Evolutionary conservation across 1,140 invertebrate species (phyloP).

Genomic region (Lepidostoma basale): DNA sequence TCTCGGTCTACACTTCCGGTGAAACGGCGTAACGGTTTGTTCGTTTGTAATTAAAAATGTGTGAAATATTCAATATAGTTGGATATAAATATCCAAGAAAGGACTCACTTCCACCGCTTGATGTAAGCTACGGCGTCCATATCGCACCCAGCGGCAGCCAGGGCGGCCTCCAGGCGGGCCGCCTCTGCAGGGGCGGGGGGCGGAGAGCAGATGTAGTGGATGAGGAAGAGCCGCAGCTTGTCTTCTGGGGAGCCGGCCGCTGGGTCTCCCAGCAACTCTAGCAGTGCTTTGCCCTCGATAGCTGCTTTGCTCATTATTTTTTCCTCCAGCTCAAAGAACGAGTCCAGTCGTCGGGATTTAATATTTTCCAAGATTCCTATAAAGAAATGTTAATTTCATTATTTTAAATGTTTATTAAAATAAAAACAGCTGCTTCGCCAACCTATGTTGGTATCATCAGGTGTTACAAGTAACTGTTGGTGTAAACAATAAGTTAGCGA

Average conservation of each 20-base stretch:
- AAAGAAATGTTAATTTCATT: conserved; percentile 48
- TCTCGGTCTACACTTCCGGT: no score
- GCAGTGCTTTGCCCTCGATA: conserved; percentile 73
- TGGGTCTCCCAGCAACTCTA: conserved; percentile 84
- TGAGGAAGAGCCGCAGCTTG: conserved; percentile 93
- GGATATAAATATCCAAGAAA: no score
- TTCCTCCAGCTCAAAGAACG: conserved; percentile 97
- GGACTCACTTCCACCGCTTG: conserved; percentile 84
- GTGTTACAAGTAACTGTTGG: no score
- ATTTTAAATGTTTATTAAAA: neutral
- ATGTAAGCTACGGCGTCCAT: conserved; percentile 83
- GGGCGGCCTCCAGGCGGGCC: conserved; percentile 80
- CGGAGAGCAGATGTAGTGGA: conserved; percentile 87
- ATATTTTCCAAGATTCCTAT: conserved; percentile 87
- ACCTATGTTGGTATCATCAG: no score
- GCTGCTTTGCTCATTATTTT: conserved; percentile 89
- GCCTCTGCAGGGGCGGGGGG: conserved; percentile 80
- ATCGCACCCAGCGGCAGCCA: conserved; percentile 86
- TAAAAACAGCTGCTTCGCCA: neutral
- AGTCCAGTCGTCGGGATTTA: conserved; percentile 90
- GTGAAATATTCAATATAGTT: no score
- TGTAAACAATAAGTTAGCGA: no score
- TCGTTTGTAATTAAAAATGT: no score
- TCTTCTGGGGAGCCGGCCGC: conserved; percentile 89
- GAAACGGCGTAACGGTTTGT: no score